Conservation (phyloP, 2,888 invertebrate genomes). For the Danaus chrysippus region DNA sequence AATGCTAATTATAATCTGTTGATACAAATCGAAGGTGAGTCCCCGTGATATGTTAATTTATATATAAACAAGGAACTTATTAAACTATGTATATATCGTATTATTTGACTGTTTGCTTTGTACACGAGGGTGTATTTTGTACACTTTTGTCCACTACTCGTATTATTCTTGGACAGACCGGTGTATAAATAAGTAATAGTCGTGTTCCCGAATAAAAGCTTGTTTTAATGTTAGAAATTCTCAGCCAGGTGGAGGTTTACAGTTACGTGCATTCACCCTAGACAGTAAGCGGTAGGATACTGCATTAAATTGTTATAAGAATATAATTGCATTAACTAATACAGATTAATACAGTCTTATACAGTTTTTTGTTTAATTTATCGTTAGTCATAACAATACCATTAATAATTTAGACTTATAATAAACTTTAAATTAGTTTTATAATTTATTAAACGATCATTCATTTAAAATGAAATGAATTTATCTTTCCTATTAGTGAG, state of each 20-base stretch:
- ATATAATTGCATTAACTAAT: not conserved
- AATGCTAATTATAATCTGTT: not conserved
- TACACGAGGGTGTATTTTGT: too few species aligned
- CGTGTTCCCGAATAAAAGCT: not conserved
- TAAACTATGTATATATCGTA: not conserved
- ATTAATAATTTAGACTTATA: too few species aligned
- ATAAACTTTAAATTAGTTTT: not conserved
- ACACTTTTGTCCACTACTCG: too few species aligned
- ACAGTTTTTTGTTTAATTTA: too few species aligned
- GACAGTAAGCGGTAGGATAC: not conserved
- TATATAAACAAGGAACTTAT: conserved; percentile 3
- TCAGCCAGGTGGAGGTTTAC: not conserved
- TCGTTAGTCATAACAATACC: too few species aligned
- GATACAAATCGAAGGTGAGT: conserved; percentile 2
- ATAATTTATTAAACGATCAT: not conserved
- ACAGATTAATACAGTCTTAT: not conserved
- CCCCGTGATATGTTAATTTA: not conserved
- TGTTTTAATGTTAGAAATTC: not conserved
- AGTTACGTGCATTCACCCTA: conserved; percentile 6
- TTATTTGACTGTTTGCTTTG: too few species aligned
- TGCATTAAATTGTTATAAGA: not conserved
- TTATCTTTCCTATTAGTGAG: too few species aligned
- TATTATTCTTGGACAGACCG: too few species aligned
- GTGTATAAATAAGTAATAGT: not conserved
- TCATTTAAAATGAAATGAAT: too few species aligned